Percentiles rank a stretch among this genome's conserved stretches.
Conservation (phyloP, 2,888 invertebrate genomes). For the Gastrophysa polygoni region DNA sequence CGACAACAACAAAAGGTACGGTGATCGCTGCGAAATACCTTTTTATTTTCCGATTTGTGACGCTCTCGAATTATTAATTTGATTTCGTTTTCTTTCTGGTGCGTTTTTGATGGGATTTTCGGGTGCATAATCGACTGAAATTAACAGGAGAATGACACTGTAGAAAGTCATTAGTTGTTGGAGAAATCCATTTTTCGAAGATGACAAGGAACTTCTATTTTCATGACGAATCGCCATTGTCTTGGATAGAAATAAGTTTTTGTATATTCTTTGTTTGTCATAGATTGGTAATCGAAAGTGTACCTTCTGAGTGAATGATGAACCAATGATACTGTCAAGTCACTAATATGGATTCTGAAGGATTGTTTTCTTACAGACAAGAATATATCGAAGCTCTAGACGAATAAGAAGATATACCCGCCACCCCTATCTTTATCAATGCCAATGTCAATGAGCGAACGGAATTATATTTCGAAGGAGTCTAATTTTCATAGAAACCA, state of each 20-base stretch:
- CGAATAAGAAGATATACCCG: too few relatives aligned
- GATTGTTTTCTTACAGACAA: too few relatives aligned
- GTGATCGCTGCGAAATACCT: conserved; percentile 40
- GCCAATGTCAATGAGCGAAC: too few relatives aligned
- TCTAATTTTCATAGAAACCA: too few relatives aligned
- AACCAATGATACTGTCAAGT: too few relatives aligned
- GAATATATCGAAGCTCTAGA: too few relatives aligned
- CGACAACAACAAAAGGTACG: conserved; percentile 31
- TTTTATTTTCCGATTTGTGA: conserved; percentile 41
- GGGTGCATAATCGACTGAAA: conserved; percentile 26
- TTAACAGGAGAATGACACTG: conserved; percentile 27
- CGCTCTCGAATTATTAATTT: conserved; percentile 37
- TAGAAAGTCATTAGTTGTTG: conserved; percentile 14
- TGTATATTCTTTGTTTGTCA: not conserved
- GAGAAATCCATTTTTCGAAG: not conserved
- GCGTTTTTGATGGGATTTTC: conserved; percentile 23
- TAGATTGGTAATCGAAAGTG: too few relatives aligned
- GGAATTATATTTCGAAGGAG: too few relatives aligned
- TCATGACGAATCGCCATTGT: not conserved
- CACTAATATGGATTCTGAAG: too few relatives aligned
- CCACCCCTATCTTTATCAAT: too few relatives aligned
- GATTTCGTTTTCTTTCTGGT: conserved; percentile 28
- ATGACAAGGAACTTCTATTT: not conserved
- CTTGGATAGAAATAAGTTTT: not conserved
- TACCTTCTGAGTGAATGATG: too few relatives aligned